Evolutionary conservation across 2,113 vertebrate genomes (phyloP).

Genomic region (Grus americana): DNA sequence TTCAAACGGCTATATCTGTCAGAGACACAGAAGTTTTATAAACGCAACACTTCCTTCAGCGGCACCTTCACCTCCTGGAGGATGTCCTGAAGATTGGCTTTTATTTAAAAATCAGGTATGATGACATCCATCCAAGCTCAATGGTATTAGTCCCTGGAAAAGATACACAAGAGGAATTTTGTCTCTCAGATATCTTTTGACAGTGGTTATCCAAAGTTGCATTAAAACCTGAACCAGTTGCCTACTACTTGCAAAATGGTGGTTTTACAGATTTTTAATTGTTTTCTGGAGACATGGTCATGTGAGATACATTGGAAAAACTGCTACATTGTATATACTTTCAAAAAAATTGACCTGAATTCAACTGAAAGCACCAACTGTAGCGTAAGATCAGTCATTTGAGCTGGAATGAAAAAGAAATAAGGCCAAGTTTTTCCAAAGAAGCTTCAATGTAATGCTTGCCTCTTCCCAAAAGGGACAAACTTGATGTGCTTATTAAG

Average conservation of each 20-base stretch:
- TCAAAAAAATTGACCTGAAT: background rate
- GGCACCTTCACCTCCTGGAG: slow-evolving; percentile 60
- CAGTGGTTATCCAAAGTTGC: background rate
- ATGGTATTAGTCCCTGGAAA: background rate
- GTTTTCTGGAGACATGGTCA: background rate
- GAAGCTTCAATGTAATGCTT: background rate
- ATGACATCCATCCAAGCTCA: background rate
- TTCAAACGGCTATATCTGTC: slow-evolving; percentile 85
- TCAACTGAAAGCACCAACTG: background rate
- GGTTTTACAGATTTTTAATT: background rate
- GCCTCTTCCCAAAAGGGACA: background rate
- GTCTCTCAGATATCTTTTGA: background rate
- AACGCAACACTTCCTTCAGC: slow-evolving; percentile 78
- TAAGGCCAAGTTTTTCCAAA: background rate
- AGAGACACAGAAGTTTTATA: slow-evolving; percentile 77
- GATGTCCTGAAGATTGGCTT: slow-evolving; percentile 84
- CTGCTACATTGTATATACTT: background rate
- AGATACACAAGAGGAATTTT: background rate
- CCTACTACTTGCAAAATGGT: background rate
- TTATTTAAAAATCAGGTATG: slow-evolving; percentile 84
- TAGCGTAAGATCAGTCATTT: background rate
- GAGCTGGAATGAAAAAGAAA: background rate
- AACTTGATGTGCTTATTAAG: background rate
- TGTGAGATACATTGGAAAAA: background rate
- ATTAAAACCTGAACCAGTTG: background rate